Conservation (phyloP, 2,113 vertebrate species). For the Alexandromys fortis region DNA sequence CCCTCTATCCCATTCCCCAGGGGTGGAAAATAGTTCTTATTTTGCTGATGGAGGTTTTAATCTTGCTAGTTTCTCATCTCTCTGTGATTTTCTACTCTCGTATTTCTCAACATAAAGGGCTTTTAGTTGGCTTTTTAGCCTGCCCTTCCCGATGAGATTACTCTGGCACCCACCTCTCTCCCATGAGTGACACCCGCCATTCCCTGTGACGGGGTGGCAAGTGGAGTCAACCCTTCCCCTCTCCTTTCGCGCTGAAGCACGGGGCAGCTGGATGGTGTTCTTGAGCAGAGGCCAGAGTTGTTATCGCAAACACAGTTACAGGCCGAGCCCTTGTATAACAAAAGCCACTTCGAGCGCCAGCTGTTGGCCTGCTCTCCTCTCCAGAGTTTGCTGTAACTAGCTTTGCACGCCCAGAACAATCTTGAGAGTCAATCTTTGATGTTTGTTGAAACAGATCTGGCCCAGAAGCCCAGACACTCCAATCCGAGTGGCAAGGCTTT, state of each 20-base stretch:
- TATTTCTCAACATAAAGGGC: background rate
- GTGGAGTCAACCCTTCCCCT: background rate
- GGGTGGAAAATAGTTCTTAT: background rate
- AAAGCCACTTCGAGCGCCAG: background rate
- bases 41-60: background rate
- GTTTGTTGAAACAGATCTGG: slow-evolving; percentile 11
- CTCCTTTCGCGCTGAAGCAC: rapidly evolving
- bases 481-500: background rate
- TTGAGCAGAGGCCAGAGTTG: background rate
- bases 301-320: background rate
- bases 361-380: background rate
- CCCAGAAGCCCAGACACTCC: background rate
- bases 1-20: background rate
- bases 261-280: rapidly evolving
- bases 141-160: background rate
- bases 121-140: background rate
- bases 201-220: background rate
- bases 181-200: rapidly evolving
- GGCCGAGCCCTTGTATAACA: slow-evolving; percentile 2
- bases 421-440: background rate
- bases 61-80: background rate
- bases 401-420: background rate
- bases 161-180: background rate
- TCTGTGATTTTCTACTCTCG: too few species aligned
- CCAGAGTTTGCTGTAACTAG: background rate